Percentiles rank a stretch among this genome's conserved stretches.
These are phyloP conservation scores for Colletes latitarsis DNA, from an alignment of 1,140 invertebrate genomes.

Conservation along the genomic window DNA sequence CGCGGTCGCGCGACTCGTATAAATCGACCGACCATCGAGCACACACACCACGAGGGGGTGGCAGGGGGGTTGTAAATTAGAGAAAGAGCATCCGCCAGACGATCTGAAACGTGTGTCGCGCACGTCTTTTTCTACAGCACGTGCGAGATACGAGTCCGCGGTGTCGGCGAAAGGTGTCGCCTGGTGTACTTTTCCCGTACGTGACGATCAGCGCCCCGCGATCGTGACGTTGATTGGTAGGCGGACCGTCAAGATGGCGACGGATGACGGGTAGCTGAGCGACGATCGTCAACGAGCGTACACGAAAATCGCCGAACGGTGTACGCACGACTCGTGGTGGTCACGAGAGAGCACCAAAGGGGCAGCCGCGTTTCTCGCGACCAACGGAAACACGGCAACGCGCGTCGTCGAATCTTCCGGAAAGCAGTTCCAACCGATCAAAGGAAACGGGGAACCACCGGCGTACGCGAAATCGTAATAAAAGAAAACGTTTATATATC, in stretches of 20 bases:
- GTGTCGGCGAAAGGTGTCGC: conserved; percentile 58
- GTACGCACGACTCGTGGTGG: conserved; percentile 25
- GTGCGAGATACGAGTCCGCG: conserved; percentile 41
- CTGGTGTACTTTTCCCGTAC: conserved; percentile 36
- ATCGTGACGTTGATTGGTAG: conserved; percentile 49
- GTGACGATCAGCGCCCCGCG: conserved; percentile 26
- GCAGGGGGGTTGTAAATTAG: conserved; percentile 3
- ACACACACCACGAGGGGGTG: neutral
- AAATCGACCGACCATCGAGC: conserved; percentile 28
- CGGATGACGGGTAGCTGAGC: conserved; percentile 40
- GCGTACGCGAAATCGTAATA: neutral
- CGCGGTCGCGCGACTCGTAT: conserved; percentile 25
- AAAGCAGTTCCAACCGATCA: neutral
- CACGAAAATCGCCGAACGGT: conserved; percentile 38
- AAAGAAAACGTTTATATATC: conserved; percentile 2
- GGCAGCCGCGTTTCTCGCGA: neutral
- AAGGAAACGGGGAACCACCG: neutral
- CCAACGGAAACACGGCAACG: conserved; percentile 3
- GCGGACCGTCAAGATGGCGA: conserved; percentile 65
- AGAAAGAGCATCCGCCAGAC: conserved; percentile 21
- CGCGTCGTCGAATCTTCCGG: neutral
- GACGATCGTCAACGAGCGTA: conserved; percentile 38
- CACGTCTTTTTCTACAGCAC: conserved; percentile 43
- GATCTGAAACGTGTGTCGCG: conserved; percentile 45
- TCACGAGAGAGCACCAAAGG: conserved; percentile 19